Percentiles rank a stretch among this genome's conserved stretches.
Evolutionary conservation across 2,888 invertebrate genomes (phyloP).

Genomic region (Idaea aversata): DNA sequence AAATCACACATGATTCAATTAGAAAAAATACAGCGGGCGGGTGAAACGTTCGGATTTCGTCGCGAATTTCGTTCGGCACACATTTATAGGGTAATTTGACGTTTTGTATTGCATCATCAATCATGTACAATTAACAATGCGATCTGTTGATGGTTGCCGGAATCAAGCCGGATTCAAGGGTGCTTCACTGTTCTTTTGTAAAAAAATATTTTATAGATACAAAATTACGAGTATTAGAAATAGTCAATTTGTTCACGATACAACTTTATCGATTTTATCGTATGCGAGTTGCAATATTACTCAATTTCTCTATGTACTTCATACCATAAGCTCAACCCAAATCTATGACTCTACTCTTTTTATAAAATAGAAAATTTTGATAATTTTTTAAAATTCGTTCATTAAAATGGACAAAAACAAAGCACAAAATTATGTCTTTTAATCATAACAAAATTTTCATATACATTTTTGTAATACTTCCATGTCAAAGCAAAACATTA

Average conservation of each 20-base stretch:
- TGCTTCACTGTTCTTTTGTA: background rate
- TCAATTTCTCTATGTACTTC: too few species aligned
- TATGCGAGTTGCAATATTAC: too few species aligned
- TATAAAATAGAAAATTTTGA: too few species aligned
- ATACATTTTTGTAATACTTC: constrained; percentile 22
- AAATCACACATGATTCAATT: constrained; percentile 80
- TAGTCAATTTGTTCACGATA: too few species aligned
- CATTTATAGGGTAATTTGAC: constrained; percentile 72
- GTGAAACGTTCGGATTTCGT: constrained; percentile 63
- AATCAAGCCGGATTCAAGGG: background rate
- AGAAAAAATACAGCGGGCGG: constrained; percentile 70
- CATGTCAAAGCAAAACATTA: constrained; percentile 48
- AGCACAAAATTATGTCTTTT: too few species aligned
- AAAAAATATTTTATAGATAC: background rate
- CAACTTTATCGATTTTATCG: too few species aligned
- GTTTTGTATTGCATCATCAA: constrained; percentile 72
- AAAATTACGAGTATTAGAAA: too few species aligned
- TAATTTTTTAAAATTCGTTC: too few species aligned
- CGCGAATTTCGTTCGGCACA: constrained; percentile 51
- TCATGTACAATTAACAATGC: constrained; percentile 68
- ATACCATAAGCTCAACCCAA: too few species aligned
- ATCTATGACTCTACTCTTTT: too few species aligned
- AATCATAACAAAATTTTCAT: too few species aligned
- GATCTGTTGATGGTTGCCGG: constrained; percentile 26
- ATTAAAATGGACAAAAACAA: too few species aligned